Base-by-base conservation (phyloP, 1,140 invertebrate species). In the Drosophila baimaii region DNA sequence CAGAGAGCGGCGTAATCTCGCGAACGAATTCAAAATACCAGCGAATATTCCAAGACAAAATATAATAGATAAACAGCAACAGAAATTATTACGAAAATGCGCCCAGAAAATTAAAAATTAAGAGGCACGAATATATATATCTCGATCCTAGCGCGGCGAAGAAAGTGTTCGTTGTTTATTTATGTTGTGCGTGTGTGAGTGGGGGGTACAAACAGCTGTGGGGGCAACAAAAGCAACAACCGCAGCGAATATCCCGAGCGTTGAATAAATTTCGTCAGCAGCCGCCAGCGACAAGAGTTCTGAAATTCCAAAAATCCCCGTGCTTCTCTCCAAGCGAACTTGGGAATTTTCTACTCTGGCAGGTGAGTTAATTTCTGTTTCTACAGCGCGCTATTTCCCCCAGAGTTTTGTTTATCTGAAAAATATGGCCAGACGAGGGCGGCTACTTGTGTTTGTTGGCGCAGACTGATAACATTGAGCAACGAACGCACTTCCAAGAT, bases 181-280 rank as follows among this genome's bases (percentile, higher is more conserved):
- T 79, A 79, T 82, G 65, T 88, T 68, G 29, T 71, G 55, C 61
- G 43, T 54, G 51, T 66, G 58, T 74, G 68, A 46, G 73, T 77
- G 62, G 74, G 65, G 79, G 69, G 54, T 61, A 68, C 57, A 75
- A 86, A 86, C 83, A 86, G 84, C 83, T 86, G 83, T 88, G 82
- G 70, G 63, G 71, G 65, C 63, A 62, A 64, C 63, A 74, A 81
- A 62, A 78, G 49, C 56, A 58, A 58, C 46, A 70, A 77, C 69
- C 65, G 43, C 47, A 43, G 54, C 31, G 39, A 49, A 59, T 47
- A 61, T 46, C 69, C 72, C 25, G 21, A 77, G 77, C 55, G 37
- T 74, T 62, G 52, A 69, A 71, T 69, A 71, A 47, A 44, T 56
- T 77, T 61, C 27, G 43, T 25, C 35, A 51, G 35, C 74, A 54